Evolutionary conservation across 2,797 vertebrate genomes (phyloP), one percentile per base, ranked within the genome.

Genomic region (Malacoraja senta): DNA sequence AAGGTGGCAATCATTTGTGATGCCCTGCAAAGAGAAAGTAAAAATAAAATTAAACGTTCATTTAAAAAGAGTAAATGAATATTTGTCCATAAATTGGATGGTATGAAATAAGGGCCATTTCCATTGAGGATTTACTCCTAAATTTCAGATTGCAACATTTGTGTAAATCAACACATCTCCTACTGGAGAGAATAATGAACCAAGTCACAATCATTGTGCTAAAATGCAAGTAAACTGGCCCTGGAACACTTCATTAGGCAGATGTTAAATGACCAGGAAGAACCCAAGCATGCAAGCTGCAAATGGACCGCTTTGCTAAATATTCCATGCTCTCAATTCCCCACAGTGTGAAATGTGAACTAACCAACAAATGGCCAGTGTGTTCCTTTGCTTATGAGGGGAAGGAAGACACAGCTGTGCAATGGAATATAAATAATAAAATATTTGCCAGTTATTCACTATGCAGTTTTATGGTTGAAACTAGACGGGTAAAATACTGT

Each of bases 261-360:
- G 96, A 97, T 96, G 96, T 96, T 96, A 96, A 95, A 96, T 95
- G 96, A 95, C 96, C 96, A 96, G 96, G 96, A 95, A 95, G 95
- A 95, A 96, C 95, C 96, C 95, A 95, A 95, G 95, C 95, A 97
- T 95, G 95, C 93, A 93, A 3, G 95, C 95, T 94, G 95, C 95
- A 97, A 96, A 96, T 96, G 95, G 96, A 96, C 96, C 94, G 95
- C 95, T 95, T 95, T 88, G 94, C 95, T 97, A 94, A 96, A 95
- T 96, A 95, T 95, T 96, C 96, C 95, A 95, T 96, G 95, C 95
- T 95, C 95, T 95, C 94, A 96, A 94, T 96, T 96, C 95, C 96
- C 96, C 94, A 94, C 94, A 94, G 96, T 93, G 95, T 96, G 96
- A 97, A 97, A 96, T 96, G 96, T 93, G 95, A 97, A 96, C 95